Evolutionary conservation across 2,888 invertebrate genomes (phyloP).

Genomic region (Plagiodera versicolora): DNA sequence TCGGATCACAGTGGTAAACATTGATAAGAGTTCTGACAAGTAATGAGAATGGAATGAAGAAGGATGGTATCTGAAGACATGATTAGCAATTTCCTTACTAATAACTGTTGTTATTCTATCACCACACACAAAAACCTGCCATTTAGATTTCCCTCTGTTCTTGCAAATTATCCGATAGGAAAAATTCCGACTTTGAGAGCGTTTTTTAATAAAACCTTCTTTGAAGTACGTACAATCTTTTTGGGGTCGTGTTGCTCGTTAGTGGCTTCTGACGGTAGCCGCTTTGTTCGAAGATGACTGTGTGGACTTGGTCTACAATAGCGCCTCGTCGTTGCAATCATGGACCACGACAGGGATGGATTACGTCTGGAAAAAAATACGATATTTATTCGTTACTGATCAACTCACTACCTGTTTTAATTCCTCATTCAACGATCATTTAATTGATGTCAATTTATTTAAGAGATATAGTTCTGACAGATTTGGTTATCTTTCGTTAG

Average conservation of each 20-base stretch:
- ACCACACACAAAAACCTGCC: background rate
- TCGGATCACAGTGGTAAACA: too few species aligned
- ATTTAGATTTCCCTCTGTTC: constrained; percentile 2
- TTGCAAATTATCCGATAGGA: constrained; percentile 28
- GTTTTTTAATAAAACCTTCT: constrained; percentile 50
- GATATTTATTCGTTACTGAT: too few species aligned
- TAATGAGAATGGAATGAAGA: too few species aligned
- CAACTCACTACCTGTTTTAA: too few species aligned
- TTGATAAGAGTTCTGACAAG: too few species aligned
- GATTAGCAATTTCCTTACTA: too few species aligned
- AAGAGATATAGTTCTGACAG: too few species aligned
- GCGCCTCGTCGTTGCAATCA: constrained; percentile 49
- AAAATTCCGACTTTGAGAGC: constrained; percentile 47
- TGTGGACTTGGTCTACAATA: constrained; percentile 50
- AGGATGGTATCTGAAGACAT: too few species aligned
- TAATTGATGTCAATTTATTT: too few species aligned
- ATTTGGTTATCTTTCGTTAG: too few species aligned
- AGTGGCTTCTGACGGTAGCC: constrained; percentile 48
- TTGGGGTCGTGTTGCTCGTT: constrained; percentile 45
- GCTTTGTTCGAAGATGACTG: constrained; percentile 49
- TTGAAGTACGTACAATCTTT: constrained; percentile 50
- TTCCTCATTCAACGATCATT: too few species aligned
- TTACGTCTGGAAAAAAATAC: too few species aligned
- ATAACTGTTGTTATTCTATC: background rate
- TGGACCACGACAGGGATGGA: constrained; percentile 32